Evolutionary conservation across 2,888 invertebrate genomes (phyloP), one percentile per base, ranked within the genome.

Genomic region (Azorinus chamasolen): DNA sequence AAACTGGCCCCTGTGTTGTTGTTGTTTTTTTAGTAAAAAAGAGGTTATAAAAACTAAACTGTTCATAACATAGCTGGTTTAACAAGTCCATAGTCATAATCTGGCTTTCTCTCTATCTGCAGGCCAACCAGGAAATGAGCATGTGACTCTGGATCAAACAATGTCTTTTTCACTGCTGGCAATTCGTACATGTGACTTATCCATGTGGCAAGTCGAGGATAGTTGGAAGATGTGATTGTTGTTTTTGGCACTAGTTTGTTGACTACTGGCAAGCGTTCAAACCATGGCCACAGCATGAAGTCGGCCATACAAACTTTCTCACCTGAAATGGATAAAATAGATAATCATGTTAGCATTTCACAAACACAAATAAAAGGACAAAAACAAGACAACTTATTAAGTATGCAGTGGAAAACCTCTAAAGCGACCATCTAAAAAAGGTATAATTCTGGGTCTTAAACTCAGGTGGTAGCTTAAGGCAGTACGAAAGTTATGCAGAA

Each of bases 251-350:
- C 69, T 32, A 81, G 46, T 10, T 63, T 55, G n/a, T 79, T 74
- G n/a, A 90, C 63, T 8, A 85, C 78, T 4, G 76, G 74, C 8
- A 90, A 45, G 48, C 91, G 70, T 73, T 91, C 90, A 73, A 89
- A 90, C 87, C 88, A 90, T 6, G 91, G 91, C 91, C 91, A 92
- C 14, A 91, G 74, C 85, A 89, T 87, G 50, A 87, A 88, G 75
- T 91, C 92, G 8, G 87, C 76, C 77, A 89, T 85, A 27, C 83
- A 82, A 8, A 84, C 79, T 27, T 79, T 54, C n/a, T 70, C 54
- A 10, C 87, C 88, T 88, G 53, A 14, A 73, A 78, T 37, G 37
- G 37, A 53, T 45, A 45, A 3, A 20, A 39, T 18, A n/a, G n/a
- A n/a, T n/a, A n/a, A n/a, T n/a, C n/a, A n/a, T n/a, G n/a, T 12